Base-by-base conservation (phyloP, 2,888 invertebrate genomes). In the Hirtodrosophila histrioides region DNA sequence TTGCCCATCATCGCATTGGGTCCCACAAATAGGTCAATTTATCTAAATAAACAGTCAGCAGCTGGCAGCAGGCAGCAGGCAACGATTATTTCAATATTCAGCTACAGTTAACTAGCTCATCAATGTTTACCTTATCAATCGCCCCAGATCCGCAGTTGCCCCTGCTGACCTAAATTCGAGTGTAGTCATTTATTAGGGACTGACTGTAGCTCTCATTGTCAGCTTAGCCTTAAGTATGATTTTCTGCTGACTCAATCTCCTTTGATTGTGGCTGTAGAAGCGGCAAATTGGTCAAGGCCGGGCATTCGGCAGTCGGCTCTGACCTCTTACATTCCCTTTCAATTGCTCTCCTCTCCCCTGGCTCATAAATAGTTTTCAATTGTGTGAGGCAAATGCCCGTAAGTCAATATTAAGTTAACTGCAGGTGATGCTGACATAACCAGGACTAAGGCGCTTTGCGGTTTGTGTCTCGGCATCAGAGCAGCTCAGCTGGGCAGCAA, bases 351-450 rank as follows among this genome's bases (percentile, higher is more conserved):
- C 54, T 27, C 23, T 10, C 8, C 5, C 27, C 10, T 23, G 36
- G 36, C 12, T 39, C 11, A 50, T 70, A 70, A 75, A 84, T 83
- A 82, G 81, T 83, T 75, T 75, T 69, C 81, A 77, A 70, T 69
- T 80, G 80, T 68, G 66, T 44, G 48, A 71, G 41, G 57, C 46
- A 74, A 79, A 68, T 60, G 55, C 29, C 53, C 29, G 39, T 70
- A 72, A 74, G 84, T 72, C 80, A 80, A 80, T 77, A 86, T 86
- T 77, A 77, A 80, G 80, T 80, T 72, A 80, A 66, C 69, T 70
- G 61, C 56, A 45, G 40, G 44, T 57, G 55, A 49, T 63, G 44
- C 45, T 56, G 54, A 36, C 48, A 68, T 51, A 65, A 61, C 49
- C 69, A 46, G 23, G 10, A 48, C 69, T 73, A 67, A 69, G 46